Percentiles rank a stretch among this genome's conserved stretches.
Conservation (phyloP, 2,113 vertebrate genomes). For the Paralichthys olivaceus region DNA sequence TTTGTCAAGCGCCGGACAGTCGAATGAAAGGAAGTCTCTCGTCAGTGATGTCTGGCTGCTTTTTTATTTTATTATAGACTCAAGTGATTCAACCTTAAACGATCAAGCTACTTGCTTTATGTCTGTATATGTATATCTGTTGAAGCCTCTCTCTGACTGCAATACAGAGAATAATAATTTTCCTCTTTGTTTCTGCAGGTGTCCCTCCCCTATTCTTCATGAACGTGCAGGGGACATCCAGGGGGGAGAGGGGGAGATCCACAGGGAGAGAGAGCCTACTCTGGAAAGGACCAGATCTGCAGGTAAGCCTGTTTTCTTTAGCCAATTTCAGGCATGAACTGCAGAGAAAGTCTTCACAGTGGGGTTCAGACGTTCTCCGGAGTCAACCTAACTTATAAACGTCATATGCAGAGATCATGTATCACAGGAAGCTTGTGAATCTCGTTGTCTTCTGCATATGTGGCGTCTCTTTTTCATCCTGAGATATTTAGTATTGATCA, state of each 20-base stretch:
- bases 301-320: slow-evolving; percentile 73
- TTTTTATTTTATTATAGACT: slow-evolving; percentile 67
- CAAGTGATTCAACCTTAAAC: slow-evolving; percentile 66
- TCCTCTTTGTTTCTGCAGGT: slow-evolving; percentile 77
- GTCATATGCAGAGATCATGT: too few species aligned
- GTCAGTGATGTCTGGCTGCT: slow-evolving; percentile 55
- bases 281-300: slow-evolving; percentile 88
- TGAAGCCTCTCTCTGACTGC: slow-evolving; percentile 31
- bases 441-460: too few species aligned
- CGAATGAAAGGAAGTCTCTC: slow-evolving; percentile 54
- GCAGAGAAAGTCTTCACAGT: too few species aligned
- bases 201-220: slow-evolving; percentile 91
- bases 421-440: too few species aligned
- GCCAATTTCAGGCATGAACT: background rate
- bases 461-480: too few species aligned
- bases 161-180: slow-evolving; percentile 38
- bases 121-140: slow-evolving; percentile 46
- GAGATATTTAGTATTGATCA: too few species aligned
- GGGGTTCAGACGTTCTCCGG: too few species aligned
- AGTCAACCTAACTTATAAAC: too few species aligned
- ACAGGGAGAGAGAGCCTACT: slow-evolving; percentile 88
- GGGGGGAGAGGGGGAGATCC: slow-evolving; percentile 85
- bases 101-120: slow-evolving; percentile 65
- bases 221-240: slow-evolving; percentile 85
- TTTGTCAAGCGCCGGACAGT: slow-evolving; percentile 47